A percentile compares a stretch with the other conserved stretches of the same genome.
phyloP scores from a whole-genome alignment of 2,888 invertebrate species.

The Mimas tiliae region DNA sequence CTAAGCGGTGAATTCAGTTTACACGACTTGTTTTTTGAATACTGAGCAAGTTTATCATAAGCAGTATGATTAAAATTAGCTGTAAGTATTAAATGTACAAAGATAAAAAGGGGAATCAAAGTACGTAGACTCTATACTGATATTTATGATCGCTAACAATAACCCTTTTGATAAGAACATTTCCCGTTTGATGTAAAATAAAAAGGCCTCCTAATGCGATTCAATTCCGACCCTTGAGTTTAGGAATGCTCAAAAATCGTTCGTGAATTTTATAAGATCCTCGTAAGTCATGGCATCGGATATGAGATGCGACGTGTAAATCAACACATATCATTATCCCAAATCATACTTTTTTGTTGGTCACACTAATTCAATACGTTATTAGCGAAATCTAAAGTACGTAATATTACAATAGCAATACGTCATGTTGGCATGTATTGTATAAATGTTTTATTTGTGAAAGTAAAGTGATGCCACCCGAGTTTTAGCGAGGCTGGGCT shows the following conservation, averaged over 20 bases:
- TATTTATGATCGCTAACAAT: constrained; percentile 1
- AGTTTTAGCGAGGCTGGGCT: constrained; percentile 57
- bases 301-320: neutral
- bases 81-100: neutral
- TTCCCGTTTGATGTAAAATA: neutral
- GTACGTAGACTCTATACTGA: neutral
- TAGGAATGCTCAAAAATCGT: constrained; percentile 38
- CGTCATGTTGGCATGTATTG: constrained; percentile 27
- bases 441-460: constrained; percentile 51
- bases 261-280: constrained; percentile 43
- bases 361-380: neutral
- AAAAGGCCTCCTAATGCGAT: constrained; percentile 46
- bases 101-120: neutral
- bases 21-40: constrained; percentile 21
- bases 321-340: constrained; percentile 1
- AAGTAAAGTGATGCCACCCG: constrained; percentile 67
- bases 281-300: constrained; percentile 31
- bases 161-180: constrained; percentile 1
- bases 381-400: neutral
- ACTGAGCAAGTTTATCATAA: neutral
- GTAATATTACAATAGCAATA: constrained; percentile 8
- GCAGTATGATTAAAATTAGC: neutral
- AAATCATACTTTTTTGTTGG: neutral
- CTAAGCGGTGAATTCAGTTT: constrained; percentile 25
- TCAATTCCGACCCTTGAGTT: constrained; percentile 44